Percentiles rank a stretch among this genome's conserved stretches.
Evolutionary conservation across 1,140 invertebrate genomes (phyloP).

Genomic region (Coelopa frigida): DNA sequence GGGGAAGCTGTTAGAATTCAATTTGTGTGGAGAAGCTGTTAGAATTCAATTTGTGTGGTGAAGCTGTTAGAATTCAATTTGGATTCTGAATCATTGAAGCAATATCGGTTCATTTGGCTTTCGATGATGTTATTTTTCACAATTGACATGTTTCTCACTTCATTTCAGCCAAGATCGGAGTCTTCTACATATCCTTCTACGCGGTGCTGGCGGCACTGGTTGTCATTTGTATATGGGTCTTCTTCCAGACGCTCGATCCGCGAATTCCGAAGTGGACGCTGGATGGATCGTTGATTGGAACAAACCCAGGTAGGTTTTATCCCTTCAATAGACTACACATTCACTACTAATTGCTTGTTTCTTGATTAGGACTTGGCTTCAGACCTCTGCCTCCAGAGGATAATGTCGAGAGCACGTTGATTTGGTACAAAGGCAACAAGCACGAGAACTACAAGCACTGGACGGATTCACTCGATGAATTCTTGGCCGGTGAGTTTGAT

Average conservation of each 20-base stretch:
- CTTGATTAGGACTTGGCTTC: slow-evolving; percentile 72
- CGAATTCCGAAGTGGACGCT: slow-evolving; percentile 78
- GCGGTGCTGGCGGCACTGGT: slow-evolving; percentile 77
- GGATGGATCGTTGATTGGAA: slow-evolving; percentile 76
- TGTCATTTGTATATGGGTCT: slow-evolving; percentile 82
- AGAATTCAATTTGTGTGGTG: no score
- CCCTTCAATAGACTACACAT: slow-evolving; percentile 9
- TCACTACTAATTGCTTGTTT: slow-evolving; percentile 7
- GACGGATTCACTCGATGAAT: slow-evolving; percentile 63
- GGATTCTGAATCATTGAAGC: no score
- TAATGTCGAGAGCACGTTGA: slow-evolving; percentile 85
- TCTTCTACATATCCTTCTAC: slow-evolving; percentile 92
- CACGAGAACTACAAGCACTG: slow-evolving; percentile 68
- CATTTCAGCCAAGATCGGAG: slow-evolving; percentile 72
- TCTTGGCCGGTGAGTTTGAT: slow-evolving; percentile 60
- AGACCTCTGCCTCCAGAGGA: slow-evolving; percentile 73
- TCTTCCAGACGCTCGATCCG: slow-evolving; percentile 83
- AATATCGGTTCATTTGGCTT: no score
- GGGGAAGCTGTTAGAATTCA: no score
- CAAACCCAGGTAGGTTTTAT: slow-evolving; percentile 67
- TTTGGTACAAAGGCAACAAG: slow-evolving; percentile 80
- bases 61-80: no score
- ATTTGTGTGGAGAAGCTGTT: no score
- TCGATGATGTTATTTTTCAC: slow-evolving; percentile 19
- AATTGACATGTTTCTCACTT: no score